Conservation (phyloP, 1,140 invertebrate species). For the Amphibalanus amphitrite region DNA sequence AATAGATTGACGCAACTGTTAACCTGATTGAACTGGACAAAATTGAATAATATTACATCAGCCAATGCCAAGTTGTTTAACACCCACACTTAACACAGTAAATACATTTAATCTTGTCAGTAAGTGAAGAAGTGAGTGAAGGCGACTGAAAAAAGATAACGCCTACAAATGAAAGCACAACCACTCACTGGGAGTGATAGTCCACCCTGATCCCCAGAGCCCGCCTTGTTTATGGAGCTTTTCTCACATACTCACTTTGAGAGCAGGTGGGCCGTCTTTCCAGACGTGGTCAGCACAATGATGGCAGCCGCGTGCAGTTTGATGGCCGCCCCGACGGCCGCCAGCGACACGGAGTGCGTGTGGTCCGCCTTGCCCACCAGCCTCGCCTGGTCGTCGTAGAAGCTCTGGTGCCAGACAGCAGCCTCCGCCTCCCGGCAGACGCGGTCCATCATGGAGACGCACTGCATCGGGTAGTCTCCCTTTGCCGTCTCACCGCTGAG, state of each 20-base stretch:
- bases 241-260: conserved; percentile 55
- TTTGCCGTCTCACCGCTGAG: no score
- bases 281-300: conserved; percentile 85
- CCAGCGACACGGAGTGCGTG: conserved; percentile 41
- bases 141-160: background rate
- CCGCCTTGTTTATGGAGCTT: no score
- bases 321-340: conserved; percentile 83
- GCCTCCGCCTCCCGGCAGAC: conserved; percentile 97
- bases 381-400: conserved; percentile 66
- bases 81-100: no score
- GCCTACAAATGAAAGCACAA: background rate
- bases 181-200: background rate
- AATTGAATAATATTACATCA: no score
- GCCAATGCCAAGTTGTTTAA: no score
- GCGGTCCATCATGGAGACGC: conserved; percentile 85
- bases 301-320: conserved; percentile 85
- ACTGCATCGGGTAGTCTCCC: conserved; percentile 84
- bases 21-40: no score
- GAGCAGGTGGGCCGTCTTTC: conserved; percentile 74
- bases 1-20: no score
- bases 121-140: background rate
- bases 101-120: no score
- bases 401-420: conserved; percentile 83
- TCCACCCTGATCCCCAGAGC: no score
- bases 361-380: conserved; percentile 29